Percentiles rank a stretch among this genome's conserved stretches.
Evolutionary conservation across 2,888 invertebrate genomes (phyloP).

Genomic region (Lagria hirta): DNA sequence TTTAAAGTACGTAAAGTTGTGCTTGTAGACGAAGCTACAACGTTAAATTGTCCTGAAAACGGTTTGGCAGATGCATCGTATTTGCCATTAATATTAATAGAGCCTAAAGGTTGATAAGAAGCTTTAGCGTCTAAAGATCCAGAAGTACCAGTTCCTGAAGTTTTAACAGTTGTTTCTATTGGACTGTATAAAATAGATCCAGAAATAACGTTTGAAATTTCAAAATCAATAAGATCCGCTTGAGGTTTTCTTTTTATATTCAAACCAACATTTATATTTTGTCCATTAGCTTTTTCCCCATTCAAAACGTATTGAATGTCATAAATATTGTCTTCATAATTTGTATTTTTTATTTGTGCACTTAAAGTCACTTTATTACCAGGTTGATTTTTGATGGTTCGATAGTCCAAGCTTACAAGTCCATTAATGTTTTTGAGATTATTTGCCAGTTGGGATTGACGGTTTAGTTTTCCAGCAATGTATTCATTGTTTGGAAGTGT

Average conservation of each 20-base stretch:
- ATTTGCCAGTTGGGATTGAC: slow-evolving; percentile 40
- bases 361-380: slow-evolving; percentile 52
- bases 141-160: slow-evolving; percentile 28
- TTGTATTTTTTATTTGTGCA: slow-evolving; percentile 51
- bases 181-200: slow-evolving; percentile 50
- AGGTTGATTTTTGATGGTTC: slow-evolving; percentile 52
- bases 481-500: slow-evolving; percentile 58
- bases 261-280: slow-evolving; percentile 52
- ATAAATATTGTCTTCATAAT: slow-evolving; percentile 52
- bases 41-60: slow-evolving; percentile 53
- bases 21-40: slow-evolving; percentile 59
- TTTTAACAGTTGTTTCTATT: slow-evolving; percentile 41
- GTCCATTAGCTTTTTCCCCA: slow-evolving; percentile 55
- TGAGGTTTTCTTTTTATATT: slow-evolving; percentile 48
- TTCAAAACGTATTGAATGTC: slow-evolving; percentile 50
- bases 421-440: slow-evolving; percentile 42
- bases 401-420: slow-evolving; percentile 46
- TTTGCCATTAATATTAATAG: slow-evolving; percentile 39
- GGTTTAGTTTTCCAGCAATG: slow-evolving; percentile 51
- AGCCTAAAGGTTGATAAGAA: slow-evolving; percentile 4
- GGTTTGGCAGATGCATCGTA: slow-evolving; percentile 49
- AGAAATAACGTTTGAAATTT: slow-evolving; percentile 38
- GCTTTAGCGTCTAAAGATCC: slow-evolving; percentile 1
- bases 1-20: slow-evolving; percentile 62
- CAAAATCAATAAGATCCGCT: slow-evolving; percentile 9